phyloP scores from a whole-genome alignment of 1,140 invertebrate species.

The Procambarus virginalis region DNA sequence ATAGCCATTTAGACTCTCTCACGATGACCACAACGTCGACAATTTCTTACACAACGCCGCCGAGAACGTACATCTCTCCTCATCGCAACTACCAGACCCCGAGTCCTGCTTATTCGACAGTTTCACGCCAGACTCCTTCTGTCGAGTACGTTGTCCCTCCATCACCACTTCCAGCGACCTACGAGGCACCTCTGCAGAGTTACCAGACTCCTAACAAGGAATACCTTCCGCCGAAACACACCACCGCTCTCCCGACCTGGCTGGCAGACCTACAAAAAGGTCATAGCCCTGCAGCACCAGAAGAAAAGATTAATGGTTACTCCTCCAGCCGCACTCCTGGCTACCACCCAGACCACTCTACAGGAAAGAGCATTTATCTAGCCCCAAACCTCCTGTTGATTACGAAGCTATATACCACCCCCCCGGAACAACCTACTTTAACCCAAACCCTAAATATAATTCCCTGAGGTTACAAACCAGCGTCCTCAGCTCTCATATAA shows the following conservation, averaged over 20 bases:
- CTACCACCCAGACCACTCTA: constrained; percentile 14
- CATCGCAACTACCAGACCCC: constrained; percentile 9
- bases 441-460: not conserved
- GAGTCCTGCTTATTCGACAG: not conserved
- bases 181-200: constrained; percentile 9
- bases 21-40: constrained; percentile 14
- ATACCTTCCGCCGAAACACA: constrained; percentile 35
- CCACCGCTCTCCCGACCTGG: constrained; percentile 35
- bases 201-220: constrained; percentile 35
- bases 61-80: constrained; percentile 35
- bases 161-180: not conserved
- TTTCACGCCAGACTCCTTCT: not conserved
- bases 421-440: not conserved
- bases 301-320: not conserved
- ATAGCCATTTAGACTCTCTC: not conserved
- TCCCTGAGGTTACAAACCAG: not conserved
- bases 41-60: not conserved
- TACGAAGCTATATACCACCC: not conserved
- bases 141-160: not conserved
- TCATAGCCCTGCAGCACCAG: not conserved
- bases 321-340: constrained; percentile 9
- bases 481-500: not conserved
- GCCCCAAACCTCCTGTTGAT: not conserved
- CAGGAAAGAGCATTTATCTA: not conserved
- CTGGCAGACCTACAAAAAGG: constrained; percentile 22